Conservation (phyloP, 2,888 invertebrate genomes). For the Rhodophaea formosa region DNA sequence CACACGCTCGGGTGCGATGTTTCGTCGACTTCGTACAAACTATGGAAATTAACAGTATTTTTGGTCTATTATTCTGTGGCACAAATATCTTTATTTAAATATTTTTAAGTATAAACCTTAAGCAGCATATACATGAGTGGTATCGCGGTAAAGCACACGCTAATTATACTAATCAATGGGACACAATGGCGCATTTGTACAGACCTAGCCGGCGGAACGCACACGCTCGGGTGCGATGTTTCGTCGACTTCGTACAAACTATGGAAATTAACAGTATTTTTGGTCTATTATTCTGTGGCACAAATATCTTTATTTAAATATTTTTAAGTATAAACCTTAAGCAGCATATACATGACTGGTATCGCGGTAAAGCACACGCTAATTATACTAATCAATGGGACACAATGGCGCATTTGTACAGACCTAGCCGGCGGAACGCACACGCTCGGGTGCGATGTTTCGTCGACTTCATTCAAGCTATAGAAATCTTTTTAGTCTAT, state of each 20-base stretch:
- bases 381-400: conserved; percentile 36
- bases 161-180: conserved; percentile 37
- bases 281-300: no score
- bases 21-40: background rate
- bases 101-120: no score
- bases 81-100: no score
- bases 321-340: no score
- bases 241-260: background rate
- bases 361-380: conserved; percentile 33
- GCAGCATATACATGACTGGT: conserved; percentile 12
- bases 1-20: conserved; percentile 11
- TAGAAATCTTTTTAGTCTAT: no score
- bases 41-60: background rate
- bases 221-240: conserved; percentile 10
- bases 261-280: background rate
- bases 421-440: conserved; percentile 38
- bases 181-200: conserved; percentile 43
- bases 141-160: conserved; percentile 33
- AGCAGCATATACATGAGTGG: conserved; percentile 11
- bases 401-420: conserved; percentile 43
- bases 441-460: conserved; percentile 3
- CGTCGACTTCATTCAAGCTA: background rate
- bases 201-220: conserved; percentile 38
- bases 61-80: no score
- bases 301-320: no score